phyloP scores from a whole-genome alignment of 2,888 invertebrate species.

The Andrena bucephala region DNA sequence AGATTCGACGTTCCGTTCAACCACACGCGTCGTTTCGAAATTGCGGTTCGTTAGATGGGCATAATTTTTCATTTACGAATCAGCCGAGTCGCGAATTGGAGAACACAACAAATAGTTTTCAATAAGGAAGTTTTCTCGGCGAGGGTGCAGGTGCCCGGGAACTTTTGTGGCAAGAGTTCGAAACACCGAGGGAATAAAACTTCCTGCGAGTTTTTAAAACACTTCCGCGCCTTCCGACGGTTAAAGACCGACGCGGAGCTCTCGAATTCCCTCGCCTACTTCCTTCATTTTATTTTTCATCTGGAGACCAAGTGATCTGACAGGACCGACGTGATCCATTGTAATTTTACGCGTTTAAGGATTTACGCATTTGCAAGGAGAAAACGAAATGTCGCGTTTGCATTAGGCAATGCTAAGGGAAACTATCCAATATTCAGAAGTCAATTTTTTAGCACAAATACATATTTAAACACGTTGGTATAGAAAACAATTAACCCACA shows the following conservation, averaged over 20 bases:
- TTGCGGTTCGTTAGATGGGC: conserved; percentile 40
- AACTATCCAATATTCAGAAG: too few relatives aligned
- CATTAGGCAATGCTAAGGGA: too few relatives aligned
- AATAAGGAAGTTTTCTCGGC: conserved; percentile 70
- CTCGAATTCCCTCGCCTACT: conserved; percentile 27
- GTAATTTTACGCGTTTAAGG: conserved; percentile 21
- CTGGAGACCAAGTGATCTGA: background rate
- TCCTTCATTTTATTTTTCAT: background rate
- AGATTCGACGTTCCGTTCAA: background rate
- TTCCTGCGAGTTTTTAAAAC: conserved; percentile 70
- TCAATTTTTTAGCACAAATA: too few relatives aligned
- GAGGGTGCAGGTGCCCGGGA: conserved; percentile 66
- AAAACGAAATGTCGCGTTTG: background rate
- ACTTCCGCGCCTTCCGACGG: conserved; percentile 66
- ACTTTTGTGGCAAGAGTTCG: conserved; percentile 62
- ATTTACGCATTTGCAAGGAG: background rate
- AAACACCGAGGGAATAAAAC: conserved; percentile 67
- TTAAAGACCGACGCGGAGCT: conserved; percentile 65
- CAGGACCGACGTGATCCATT: conserved; percentile 3
- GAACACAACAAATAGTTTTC: conserved; percentile 71
- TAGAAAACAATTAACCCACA: too few relatives aligned
- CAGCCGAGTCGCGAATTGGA: conserved; percentile 51
- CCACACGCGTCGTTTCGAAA: background rate
- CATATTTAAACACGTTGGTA: too few relatives aligned
- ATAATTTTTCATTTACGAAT: conserved; percentile 59